Base-by-base conservation (phyloP, 2,888 invertebrate genomes). In the Tetragonisca angustula region DNA sequence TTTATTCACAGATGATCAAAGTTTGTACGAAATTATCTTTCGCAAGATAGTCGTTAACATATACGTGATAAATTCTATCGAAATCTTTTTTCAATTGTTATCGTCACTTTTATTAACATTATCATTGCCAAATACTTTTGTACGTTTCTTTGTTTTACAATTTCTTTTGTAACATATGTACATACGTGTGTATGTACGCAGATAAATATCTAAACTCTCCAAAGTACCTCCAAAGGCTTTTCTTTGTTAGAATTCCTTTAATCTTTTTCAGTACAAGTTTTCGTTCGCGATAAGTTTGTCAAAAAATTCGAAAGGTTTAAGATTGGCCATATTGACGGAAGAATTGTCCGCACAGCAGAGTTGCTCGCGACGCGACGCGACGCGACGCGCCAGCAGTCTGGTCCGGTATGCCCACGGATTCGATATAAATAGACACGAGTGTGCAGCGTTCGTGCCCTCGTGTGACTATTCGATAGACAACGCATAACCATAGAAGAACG, bases 351-450 rank as follows among this genome's bases (percentile, higher is more conserved):
- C 17, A 65, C 54, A 54, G 52, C 52, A 67, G 50, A 68, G 81
- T 61, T 49, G 82, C 54, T 52, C 27, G 54, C 83, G 76, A 77
- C 83, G 82, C n/a, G 36, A 76, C 27, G 54, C 83, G 76, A 77
- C 83, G 82, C n/a, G 36, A 76, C 83, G 83, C 80, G 81, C 81
- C 81, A 81, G 36, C 56, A 56, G 77, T 64, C 83, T 77, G 83
- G 82, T 87, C 88, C 88, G 88, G 88, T 88, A 88, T 88, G 89
- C 88, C 88, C 88, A 88, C 88, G 89, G 89, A 86, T 86, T 88
- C 84, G 88, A 82, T 88, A 88, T 88, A 88, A 88, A 88, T 88
- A 88, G 88, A 85, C 77, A 69, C 72, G 67, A 83, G 78, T 50
- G 82, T 64, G 70, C 75, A 50, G 61, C 61, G 70, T 77, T 65